Conservation (phyloP, 2,113 vertebrate genomes). For the Triplophysa dalaica region DNA sequence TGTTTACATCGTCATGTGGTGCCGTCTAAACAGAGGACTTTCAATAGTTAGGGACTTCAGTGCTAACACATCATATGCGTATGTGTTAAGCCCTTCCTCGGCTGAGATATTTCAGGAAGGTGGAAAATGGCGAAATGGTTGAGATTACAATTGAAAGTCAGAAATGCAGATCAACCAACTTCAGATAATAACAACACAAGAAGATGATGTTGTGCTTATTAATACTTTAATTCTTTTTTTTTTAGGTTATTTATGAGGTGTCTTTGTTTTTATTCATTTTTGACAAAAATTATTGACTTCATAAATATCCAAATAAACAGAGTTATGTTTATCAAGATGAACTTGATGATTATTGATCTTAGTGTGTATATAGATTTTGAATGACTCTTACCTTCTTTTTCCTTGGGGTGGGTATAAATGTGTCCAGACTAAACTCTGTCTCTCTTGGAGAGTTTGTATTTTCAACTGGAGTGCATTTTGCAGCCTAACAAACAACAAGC, state of each 20-base stretch:
- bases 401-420: not conserved
- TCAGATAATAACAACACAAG: not conserved
- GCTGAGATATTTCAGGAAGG: conserved; percentile 32
- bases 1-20: conserved; percentile 33
- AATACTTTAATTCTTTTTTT: no score
- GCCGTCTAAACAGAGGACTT: conserved; percentile 47
- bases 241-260: no score
- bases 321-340: no score
- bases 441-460: not conserved
- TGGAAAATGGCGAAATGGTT: conserved; percentile 12
- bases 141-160: not conserved
- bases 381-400: conserved; percentile 21
- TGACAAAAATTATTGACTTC: no score
- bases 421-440: not conserved
- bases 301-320: no score
- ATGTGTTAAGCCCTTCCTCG: conserved; percentile 28
- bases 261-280: no score
- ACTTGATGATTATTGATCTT: no score
- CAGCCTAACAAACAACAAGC: not conserved
- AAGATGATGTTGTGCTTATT: no score
- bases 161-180: not conserved
- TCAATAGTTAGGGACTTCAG: conserved; percentile 43
- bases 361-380: no score
- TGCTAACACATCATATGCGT: conserved; percentile 14
- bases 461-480: not conserved